Conservation (phyloP, 2,888 invertebrate species). For the Homarus gammarus region DNA sequence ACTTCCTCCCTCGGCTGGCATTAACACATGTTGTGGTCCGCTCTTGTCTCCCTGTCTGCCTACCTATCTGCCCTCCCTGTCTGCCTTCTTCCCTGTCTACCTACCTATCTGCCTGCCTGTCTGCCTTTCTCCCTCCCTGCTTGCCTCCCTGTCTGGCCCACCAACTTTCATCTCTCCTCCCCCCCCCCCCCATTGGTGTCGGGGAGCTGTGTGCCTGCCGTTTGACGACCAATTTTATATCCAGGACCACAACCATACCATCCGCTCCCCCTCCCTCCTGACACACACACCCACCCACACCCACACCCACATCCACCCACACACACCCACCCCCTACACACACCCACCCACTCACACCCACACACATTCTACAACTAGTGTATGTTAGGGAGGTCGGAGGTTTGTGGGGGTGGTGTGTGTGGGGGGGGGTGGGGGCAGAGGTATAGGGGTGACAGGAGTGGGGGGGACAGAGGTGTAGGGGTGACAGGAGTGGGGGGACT, state of each 20-base stretch:
- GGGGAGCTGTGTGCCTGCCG: background rate
- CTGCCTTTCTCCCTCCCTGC: background rate
- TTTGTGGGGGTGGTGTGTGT: too few relatives aligned
- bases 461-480: too few relatives aligned
- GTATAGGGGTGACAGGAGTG: too few relatives aligned
- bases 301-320: background rate
- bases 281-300: conserved; percentile 4
- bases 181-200: conserved; percentile 5
- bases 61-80: background rate
- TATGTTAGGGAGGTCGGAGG: too few relatives aligned
- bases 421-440: too few relatives aligned
- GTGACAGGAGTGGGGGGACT: too few relatives aligned
- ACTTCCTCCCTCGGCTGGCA: too few relatives aligned
- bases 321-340: conserved; percentile 18
- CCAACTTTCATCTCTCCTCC: conserved; percentile 14
- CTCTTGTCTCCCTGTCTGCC: background rate
- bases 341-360: conserved; percentile 26
- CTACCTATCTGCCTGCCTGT: background rate
- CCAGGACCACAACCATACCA: background rate
- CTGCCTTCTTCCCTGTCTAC: conserved; percentile 3
- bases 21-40: too few relatives aligned
- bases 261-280: too few relatives aligned
- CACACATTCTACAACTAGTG: conserved; percentile 8
- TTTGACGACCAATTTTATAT: background rate
- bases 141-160: conserved; percentile 16